Base-by-base conservation (phyloP, 2,888 invertebrate species). In the Cataglyphis livida region DNA sequence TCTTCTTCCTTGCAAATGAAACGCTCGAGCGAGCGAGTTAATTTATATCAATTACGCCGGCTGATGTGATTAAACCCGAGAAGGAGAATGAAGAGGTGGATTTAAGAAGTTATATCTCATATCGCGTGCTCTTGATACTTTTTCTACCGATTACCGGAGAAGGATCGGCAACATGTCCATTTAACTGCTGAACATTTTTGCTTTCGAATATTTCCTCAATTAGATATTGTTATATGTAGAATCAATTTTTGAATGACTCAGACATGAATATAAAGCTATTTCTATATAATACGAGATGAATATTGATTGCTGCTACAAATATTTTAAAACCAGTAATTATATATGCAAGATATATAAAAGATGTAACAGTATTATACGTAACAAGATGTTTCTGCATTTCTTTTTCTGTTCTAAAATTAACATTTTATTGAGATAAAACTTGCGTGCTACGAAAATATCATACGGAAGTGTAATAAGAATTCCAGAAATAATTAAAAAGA, bases 21-120 rank as follows among this genome's bases (percentile, higher is more conserved):
- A 84, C 68, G 76, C 70, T 82, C 61, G 28, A 64, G 62, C 76
- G 62, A 78, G 65, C 62, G 64, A 59, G 79, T 87, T 85, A 84
- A 85, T 87, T 87, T 85, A 82, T 88, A 89, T 89, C 89, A 87
- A 89, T 88, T 89, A 89, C 79, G 65, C 62, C 73, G 64, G 82
- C 74, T 73, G 68, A 85, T 85, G 73, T 85, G 84, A 89, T 89
- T 87, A 89, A 84, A 59, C 38, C 35, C 32, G 74, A 57, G 62
- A n/a, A 70, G 70, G 61, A 65, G 25, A 54, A 38, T 66, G 78
- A 85, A 82, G 75, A 48, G 61, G 57, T 18, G 21, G 54, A 48
- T 61, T 61, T 70, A 79, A 70, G 48, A 70, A 79, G 57, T 79
- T 70, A 48, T 18, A 15, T 5, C 44, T 61, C 25, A 78, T 68